Evolutionary conservation across 2,797 vertebrate species (phyloP).

Genomic region (Merluccius polli): DNA sequence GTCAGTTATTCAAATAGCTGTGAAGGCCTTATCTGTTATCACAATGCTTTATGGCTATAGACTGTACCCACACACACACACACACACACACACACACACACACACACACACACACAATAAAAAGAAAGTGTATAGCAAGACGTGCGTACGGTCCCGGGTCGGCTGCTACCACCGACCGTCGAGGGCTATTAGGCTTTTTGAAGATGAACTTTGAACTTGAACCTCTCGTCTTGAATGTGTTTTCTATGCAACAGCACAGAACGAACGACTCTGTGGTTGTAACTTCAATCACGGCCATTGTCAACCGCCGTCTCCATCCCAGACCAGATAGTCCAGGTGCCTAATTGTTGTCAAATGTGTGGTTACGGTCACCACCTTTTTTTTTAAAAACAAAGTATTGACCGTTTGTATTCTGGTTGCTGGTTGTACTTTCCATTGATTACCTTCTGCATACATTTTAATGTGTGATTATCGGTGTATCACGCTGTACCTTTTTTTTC

Average conservation of each 20-base stretch:
- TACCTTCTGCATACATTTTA: not conserved
- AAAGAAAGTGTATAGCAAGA: too few species aligned
- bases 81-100: too few species aligned
- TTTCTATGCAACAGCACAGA: not conserved
- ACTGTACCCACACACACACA: not conserved
- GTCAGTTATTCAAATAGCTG: not conserved
- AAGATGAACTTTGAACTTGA: not conserved
- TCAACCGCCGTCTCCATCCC: not conserved
- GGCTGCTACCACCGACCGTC: too few species aligned
- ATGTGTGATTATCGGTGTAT: not conserved
- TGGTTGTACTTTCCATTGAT: not conserved
- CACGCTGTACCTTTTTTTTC: too few species aligned
- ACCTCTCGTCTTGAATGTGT: too few species aligned
- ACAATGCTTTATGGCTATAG: not conserved
- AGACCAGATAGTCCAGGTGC: not conserved
- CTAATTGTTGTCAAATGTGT: not conserved
- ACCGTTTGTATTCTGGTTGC: not conserved
- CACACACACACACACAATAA: not conserved
- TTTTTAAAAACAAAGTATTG: not conserved
- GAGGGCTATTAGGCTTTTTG: not conserved
- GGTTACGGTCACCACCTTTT: not conserved
- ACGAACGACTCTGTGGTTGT: not conserved
- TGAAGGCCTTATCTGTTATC: not conserved
- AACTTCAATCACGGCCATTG: not conserved
- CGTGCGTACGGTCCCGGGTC: too few species aligned